Evolutionary conservation across 2,888 invertebrate species (phyloP).

Genomic region (Himalopsyche japonica): DNA sequence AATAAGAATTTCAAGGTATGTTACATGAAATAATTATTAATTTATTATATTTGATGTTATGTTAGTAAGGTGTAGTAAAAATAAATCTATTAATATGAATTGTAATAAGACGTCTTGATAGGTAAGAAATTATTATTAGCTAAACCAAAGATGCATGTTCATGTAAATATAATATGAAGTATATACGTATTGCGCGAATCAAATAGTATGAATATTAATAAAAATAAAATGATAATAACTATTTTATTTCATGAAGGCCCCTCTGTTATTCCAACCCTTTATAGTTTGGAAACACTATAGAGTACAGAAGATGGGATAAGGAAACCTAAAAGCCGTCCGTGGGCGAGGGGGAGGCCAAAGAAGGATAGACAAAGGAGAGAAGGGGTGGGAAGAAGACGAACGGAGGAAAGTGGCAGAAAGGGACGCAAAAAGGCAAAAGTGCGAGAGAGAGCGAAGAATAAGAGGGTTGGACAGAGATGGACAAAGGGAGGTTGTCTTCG

Average conservation of each 20-base stretch:
- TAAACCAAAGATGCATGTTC: background rate
- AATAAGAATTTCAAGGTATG: too few relatives aligned
- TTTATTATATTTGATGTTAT: too few relatives aligned
- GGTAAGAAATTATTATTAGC: background rate
- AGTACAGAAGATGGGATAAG: conserved; percentile 32
- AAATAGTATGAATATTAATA: too few relatives aligned
- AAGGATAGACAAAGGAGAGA: conserved; percentile 21
- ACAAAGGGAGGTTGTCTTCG: conserved; percentile 24
- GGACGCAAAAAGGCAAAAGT: conserved; percentile 6
- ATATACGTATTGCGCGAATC: too few relatives aligned
- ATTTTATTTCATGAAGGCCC: background rate
- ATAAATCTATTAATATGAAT: too few relatives aligned
- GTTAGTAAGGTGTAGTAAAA: too few relatives aligned
- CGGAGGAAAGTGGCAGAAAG: conserved; percentile 7
- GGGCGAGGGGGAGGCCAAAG: conserved; percentile 16
- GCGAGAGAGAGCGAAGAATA: conserved; percentile 5
- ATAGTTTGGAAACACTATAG: conserved; percentile 17
- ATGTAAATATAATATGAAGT: too few relatives aligned
- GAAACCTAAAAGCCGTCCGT: conserved; percentile 29
- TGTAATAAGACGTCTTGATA: too few relatives aligned
- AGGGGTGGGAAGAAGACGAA: conserved; percentile 23
- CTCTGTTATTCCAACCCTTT: background rate
- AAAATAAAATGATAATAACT: background rate
- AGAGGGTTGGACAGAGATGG: conserved; percentile 11
- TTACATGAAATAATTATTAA: too few relatives aligned